These are phyloP conservation scores for Stegophylla sp. DNA, from an alignment of 2,888 invertebrate species.

Conservation along the genomic window DNA sequence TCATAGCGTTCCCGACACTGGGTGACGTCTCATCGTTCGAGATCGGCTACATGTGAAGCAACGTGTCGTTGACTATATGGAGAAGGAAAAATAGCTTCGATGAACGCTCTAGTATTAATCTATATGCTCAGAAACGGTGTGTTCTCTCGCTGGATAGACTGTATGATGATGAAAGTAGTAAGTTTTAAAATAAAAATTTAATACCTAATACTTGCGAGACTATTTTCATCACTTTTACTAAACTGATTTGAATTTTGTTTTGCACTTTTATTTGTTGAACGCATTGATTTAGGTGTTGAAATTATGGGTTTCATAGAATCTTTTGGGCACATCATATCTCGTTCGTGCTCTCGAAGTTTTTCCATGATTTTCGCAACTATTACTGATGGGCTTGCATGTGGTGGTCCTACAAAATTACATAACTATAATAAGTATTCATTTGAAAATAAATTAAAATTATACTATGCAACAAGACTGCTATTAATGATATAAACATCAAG, in stretches of 20 bases:
- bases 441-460: not conserved
- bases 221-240: constrained; percentile 62
- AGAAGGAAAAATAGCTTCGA: too few species aligned
- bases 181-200: not conserved
- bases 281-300: constrained; percentile 57
- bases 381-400: constrained; percentile 79
- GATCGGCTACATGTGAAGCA: too few species aligned
- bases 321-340: constrained; percentile 61
- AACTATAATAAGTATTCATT: not conserved
- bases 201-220: constrained; percentile 63
- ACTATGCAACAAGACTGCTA: not conserved
- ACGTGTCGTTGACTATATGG: too few species aligned
- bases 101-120: too few species aligned
- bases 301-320: constrained; percentile 28
- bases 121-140: too few species aligned
- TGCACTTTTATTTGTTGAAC: constrained; percentile 4
- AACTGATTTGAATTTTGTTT: constrained; percentile 61
- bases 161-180: too few species aligned
- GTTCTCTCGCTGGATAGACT: too few species aligned
- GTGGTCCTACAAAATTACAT: constrained; percentile 71
- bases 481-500: not conserved
- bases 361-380: constrained; percentile 84
- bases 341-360: constrained; percentile 63
- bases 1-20: too few species aligned
- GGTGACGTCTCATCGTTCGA: too few species aligned